Base-by-base conservation (phyloP, 2,888 invertebrate species). In the Diachrysia chrysitis region DNA sequence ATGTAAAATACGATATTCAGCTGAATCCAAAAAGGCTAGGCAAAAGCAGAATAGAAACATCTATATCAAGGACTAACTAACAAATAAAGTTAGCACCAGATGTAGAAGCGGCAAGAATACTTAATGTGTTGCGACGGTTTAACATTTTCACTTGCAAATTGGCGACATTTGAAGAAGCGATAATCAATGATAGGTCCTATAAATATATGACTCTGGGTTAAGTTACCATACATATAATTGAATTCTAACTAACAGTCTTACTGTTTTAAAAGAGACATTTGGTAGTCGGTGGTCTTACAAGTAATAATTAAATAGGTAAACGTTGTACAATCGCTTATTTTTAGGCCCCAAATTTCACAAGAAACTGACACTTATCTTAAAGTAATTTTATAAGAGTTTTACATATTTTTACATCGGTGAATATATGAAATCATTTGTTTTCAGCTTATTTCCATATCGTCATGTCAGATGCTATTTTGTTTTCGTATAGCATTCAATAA, bases 341-440 rank as follows among this genome's bases (percentile, higher is more conserved):
- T 23, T 37, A 63, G 58, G 70, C 71, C 66, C 42, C 48, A 59
- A 57, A 58, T 48, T 46, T 69, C 59, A 69, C 63, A 73, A 81
- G 83, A 83, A 85, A 72, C 66, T 79, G 85, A 87, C 87, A 88
- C 83, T 86, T 83, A 76, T 74, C 62, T 62, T 29, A 51, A 82
- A 83, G 71, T 78, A 68, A 82, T 82, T 85, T 73, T 72, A 71
- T 75, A 69, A 65, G 76, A 78, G 79, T 71, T 78, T 77, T 78
- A 70, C 76, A 62, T 54, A 55, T 65, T 65, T 32, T 67, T 32
- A 56, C 21, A 9, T 19, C 7, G 9, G 48, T 19, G 48, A 17
- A 19, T 48, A 16, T 10, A 37, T n/a, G 10, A 48, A 5, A 10
- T n/a, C n/a, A n/a, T n/a, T n/a, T n/a, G n/a, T n/a, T n/a, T n/a